Base-by-base conservation (phyloP, 2,888 invertebrate species). In the Catocala nupta region DNA sequence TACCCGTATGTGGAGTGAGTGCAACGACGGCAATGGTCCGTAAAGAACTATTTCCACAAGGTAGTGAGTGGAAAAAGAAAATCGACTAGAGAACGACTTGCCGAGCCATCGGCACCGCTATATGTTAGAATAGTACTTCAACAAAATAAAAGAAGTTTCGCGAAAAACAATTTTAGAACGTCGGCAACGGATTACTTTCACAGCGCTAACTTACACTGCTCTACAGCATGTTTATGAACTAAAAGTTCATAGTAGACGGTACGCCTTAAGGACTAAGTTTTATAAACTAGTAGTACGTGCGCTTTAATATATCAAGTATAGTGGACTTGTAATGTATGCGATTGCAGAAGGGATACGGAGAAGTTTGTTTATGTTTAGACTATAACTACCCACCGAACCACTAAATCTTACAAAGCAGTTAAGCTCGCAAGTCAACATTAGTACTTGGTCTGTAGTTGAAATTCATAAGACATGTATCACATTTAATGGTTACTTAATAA, bases 1-100 rank as follows among this genome's bases (percentile, higher is more conserved):
- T 63, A 65, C 76, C 78, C 77, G 76, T 73, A 79, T 74, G 72
- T 80, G 77, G 74, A 78, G 78, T 76, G 62, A 68, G 66, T 71
- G 63, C 76, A 65, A 63, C 74, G 71, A 76, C 73, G 80, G 80
- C 81, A 85, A 85, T 87, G 82, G 82, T 84, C 82, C 78, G 81
- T 81, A 86, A 84, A 88, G 82, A 86, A 85, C 86, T 83, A 87
- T 86, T 89, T 86, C 80, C 84, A 87, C 85, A 80, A 85, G 81
- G 69, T 70, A 68, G 72, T 65, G 65, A 64, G 61, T 65, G 73
- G 68, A 80, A 81, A 84, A 83, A 82, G 81, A 80, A 84, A 87
- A 90, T 87, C 81, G 78, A 81, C 81, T 75, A 71, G 71, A 73
- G 75, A 71, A 71, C 65, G 68, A 75, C 78, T 73, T 72, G 70